These are phyloP conservation scores for Pachycephus smyrnensis DNA, from an alignment of 2,888 invertebrate species.

Conservation along the genomic window DNA sequence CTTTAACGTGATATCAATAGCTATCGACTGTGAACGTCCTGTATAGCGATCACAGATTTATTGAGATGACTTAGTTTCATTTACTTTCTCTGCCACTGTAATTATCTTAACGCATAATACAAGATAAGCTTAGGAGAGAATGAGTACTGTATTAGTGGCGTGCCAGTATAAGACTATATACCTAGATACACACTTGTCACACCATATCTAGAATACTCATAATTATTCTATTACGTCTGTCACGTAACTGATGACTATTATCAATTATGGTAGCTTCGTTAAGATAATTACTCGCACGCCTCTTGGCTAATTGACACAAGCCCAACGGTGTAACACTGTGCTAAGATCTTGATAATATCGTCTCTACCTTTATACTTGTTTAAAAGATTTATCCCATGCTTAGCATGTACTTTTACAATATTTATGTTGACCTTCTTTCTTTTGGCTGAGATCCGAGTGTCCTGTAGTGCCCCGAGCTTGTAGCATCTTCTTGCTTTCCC, in stretches of 20 bases:
- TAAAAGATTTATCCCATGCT: conserved; percentile 21
- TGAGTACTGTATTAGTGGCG: not conserved
- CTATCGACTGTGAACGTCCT: not conserved
- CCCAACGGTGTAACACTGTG: not conserved
- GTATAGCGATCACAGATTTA: not conserved
- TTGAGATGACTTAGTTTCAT: not conserved
- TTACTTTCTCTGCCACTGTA: not conserved
- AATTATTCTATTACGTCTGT: not conserved
- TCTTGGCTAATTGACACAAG: not conserved
- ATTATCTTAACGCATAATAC: not conserved
- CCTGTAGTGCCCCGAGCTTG: conserved; percentile 29
- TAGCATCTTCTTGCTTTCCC: conserved; percentile 5
- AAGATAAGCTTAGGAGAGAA: not conserved
- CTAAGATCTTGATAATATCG: not conserved
- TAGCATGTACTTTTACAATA: conserved; percentile 39
- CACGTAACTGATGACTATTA: not conserved
- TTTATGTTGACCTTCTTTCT: conserved; percentile 49
- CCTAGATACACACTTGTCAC: not conserved
- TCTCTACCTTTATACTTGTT: not conserved
- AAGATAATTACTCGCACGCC: not conserved
- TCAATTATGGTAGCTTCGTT: not conserved
- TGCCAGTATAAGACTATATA: not conserved
- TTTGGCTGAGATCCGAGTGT: conserved; percentile 61
- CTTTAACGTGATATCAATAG: not conserved
- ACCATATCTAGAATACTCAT: not conserved